A percentile compares a stretch with the other conserved stretches of the same genome.
Conservation (phyloP, 2,113 vertebrate genomes). For the Ondatra zibethicus region DNA sequence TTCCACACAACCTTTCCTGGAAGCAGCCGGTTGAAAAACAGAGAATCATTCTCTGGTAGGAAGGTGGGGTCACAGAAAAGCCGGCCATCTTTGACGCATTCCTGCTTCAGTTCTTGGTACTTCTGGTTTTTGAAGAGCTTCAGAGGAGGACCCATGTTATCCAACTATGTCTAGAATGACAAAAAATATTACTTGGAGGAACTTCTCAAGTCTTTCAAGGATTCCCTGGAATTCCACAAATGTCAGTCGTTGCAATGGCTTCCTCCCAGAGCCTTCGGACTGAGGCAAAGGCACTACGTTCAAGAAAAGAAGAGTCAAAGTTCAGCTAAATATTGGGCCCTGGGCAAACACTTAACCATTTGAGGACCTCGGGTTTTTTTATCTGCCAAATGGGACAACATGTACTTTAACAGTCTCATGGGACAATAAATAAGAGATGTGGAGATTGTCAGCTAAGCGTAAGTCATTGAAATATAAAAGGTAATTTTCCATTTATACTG, state of each 20-base stretch:
- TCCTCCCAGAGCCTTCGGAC: not conserved
- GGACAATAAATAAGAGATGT: conserved; percentile 52
- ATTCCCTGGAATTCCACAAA: conserved; percentile 40
- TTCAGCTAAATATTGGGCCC: not conserved
- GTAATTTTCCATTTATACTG: not conserved
- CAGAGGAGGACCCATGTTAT: conserved; percentile 87
- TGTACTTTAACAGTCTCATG: not conserved
- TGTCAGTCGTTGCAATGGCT: not conserved
- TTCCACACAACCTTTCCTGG: conserved; percentile 92
- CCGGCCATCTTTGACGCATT: conserved; percentile 86
- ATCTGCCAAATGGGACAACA: conserved; percentile 35
- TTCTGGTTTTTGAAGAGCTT: conserved; percentile 90
- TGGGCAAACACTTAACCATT: not conserved
- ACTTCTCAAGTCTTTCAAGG: not conserved
- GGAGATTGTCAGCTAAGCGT: not conserved
- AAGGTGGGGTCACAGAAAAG: conserved; percentile 95
- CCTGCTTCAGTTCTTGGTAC: conserved; percentile 89
- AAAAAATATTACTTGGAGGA: conserved; percentile 44
- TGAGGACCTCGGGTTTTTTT: not conserved
- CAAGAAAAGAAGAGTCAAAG: not conserved
- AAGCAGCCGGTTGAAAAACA: conserved; percentile 89
- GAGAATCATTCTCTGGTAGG: conserved; percentile 89
- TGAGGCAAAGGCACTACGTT: conserved; percentile 35
- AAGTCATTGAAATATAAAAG: conserved; percentile 42
- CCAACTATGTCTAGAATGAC: conserved; percentile 45